phyloP scores from a whole-genome alignment of 2,113 vertebrate genomes.

The Phyllopteryx taeniolatus region DNA sequence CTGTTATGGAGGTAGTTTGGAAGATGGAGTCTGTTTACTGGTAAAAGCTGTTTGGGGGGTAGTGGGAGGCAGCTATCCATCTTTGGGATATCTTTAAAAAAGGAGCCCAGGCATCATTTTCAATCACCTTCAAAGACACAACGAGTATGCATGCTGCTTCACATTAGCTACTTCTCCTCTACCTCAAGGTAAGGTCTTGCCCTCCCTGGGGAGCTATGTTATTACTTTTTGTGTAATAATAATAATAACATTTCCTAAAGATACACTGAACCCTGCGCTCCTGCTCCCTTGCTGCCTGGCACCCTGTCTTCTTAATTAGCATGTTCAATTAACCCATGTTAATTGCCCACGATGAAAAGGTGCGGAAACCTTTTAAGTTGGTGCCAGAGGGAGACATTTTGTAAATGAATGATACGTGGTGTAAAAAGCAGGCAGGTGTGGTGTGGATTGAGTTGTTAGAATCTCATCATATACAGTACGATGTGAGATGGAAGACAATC shows the following conservation, averaged over 20 bases:
- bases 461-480: conserved; percentile 12
- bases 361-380: conserved; percentile 49
- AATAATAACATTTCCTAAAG: conserved; percentile 73
- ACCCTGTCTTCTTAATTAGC: conserved; percentile 73
- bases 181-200: conserved; percentile 73
- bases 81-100: conserved; percentile 75
- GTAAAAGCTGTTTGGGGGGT: conserved; percentile 68
- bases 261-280: conserved; percentile 62
- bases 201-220: conserved; percentile 60
- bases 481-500: background rate
- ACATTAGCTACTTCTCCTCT: conserved; percentile 44
- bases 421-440: conserved; percentile 21
- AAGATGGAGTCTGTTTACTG: conserved; percentile 79
- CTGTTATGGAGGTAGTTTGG: conserved; percentile 71
- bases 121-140: conserved; percentile 72
- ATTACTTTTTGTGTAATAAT: conserved; percentile 73
- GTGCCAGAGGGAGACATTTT: conserved; percentile 53
- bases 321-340: conserved; percentile 76
- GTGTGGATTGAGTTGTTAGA: conserved; percentile 16
- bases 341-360: conserved; percentile 60
- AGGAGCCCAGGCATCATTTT: conserved; percentile 69
- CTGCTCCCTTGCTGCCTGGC: conserved; percentile 70
- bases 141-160: conserved; percentile 58
- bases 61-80: conserved; percentile 76
- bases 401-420: conserved; percentile 52